Evolutionary conservation across 2,888 invertebrate species (phyloP).

Genomic region (Ectropis crepuscularia): DNA sequence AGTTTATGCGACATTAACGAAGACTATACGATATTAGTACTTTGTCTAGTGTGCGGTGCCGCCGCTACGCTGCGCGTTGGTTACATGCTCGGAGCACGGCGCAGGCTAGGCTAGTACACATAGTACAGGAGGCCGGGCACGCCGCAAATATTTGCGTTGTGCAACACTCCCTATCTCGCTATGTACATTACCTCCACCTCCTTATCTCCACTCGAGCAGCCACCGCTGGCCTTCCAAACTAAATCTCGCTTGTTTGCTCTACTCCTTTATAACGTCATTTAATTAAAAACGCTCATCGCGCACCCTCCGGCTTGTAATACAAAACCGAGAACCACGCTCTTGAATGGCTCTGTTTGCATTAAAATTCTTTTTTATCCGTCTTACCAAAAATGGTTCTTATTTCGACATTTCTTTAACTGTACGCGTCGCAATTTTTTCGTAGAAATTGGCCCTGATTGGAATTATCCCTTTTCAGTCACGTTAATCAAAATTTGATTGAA

Average conservation of each 20-base stretch:
- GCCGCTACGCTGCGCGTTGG: conserved; percentile 30
- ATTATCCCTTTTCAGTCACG: no score
- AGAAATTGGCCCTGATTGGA: no score
- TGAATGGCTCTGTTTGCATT: conserved; percentile 36
- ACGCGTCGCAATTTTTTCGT: no score
- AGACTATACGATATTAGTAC: no score
- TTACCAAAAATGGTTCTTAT: no score
- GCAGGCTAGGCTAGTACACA: conserved; percentile 32
- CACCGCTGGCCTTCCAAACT: conserved; percentile 60
- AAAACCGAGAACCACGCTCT: conserved; percentile 31
- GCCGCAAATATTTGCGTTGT: conserved; percentile 70
- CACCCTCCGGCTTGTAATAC: conserved; percentile 38
- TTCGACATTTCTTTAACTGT: no score
- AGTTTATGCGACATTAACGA: no score
- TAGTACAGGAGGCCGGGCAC: conserved; percentile 41
- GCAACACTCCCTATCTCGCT: conserved; percentile 67
- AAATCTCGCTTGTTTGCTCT: conserved; percentile 63
- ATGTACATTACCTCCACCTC: conserved; percentile 68
- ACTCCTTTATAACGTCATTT: conserved; percentile 65
- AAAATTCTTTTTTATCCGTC: conserved; percentile 30
- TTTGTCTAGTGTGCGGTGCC: neutral
- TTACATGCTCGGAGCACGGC: conserved; percentile 45
- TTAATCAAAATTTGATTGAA: no score
- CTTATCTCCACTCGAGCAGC: conserved; percentile 70
- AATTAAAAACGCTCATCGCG: conserved; percentile 63